A percentile compares a stretch with the other conserved stretches of the same genome.
Evolutionary conservation across 2,797 vertebrate genomes (phyloP).

Genomic region (Sebastes kiyomatsui): DNA sequence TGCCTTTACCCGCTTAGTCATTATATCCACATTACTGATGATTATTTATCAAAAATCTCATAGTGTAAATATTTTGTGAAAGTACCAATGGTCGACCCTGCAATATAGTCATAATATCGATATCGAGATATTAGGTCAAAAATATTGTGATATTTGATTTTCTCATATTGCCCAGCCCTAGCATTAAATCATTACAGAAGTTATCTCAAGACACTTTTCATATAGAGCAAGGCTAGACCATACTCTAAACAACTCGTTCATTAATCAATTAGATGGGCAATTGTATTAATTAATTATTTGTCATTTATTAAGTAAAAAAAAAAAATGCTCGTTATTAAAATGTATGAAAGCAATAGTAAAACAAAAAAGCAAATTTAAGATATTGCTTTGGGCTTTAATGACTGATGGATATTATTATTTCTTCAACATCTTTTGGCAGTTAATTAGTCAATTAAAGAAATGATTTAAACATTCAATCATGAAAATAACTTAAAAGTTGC

Average conservation of each 20-base stretch:
- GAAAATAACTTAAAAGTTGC: neutral
- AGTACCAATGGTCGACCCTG: too few relatives aligned
- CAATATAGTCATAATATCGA: too few relatives aligned
- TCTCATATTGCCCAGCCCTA: too few relatives aligned
- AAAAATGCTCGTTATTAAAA: neutral
- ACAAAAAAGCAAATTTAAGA: neutral
- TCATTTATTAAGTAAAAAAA: neutral
- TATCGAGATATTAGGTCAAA: too few relatives aligned
- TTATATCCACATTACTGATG: too few relatives aligned
- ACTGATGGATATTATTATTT: neutral
- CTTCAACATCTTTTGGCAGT: neutral
- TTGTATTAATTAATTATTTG: neutral
- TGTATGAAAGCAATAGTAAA: neutral
- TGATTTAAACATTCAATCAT: neutral
- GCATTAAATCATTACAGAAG: too few relatives aligned
- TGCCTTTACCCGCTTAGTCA: too few relatives aligned
- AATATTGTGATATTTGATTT: too few relatives aligned
- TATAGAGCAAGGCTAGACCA: too few relatives aligned
- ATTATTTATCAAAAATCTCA: too few relatives aligned
- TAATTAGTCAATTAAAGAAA: neutral
- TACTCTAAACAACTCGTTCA: neutral
- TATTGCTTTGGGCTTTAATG: neutral
- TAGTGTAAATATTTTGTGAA: too few relatives aligned
- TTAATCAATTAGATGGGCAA: neutral
- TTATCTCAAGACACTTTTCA: too few relatives aligned